Conservation (phyloP, 2,113 vertebrate species). For the Actinemys pallida region DNA sequence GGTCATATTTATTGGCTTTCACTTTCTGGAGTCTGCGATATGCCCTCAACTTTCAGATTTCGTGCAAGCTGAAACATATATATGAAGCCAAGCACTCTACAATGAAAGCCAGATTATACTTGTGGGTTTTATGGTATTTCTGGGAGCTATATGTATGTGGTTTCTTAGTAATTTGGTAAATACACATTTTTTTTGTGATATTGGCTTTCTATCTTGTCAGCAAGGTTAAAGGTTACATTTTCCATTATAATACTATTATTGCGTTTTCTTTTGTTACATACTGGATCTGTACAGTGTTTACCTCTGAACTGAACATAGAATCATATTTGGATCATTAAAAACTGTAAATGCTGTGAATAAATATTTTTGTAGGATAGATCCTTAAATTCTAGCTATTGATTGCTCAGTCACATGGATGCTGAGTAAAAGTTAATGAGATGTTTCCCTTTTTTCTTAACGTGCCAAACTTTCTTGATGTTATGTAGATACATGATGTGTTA, state of each 20-base stretch:
- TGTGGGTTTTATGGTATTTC: not conserved
- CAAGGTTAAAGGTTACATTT: not conserved
- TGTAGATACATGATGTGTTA: not conserved
- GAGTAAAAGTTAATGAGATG: not conserved
- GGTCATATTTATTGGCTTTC: not conserved
- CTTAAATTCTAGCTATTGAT: not conserved
- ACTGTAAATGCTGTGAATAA: not conserved
- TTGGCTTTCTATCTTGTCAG: not conserved
- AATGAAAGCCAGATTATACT: not conserved
- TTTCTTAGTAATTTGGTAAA: conserved; percentile 22
- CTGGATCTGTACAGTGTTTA: not conserved
- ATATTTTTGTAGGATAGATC: not conserved
- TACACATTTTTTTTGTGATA: not conserved
- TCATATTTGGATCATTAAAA: not conserved
- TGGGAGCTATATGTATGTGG: not conserved
- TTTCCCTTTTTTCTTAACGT: not conserved
- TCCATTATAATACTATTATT: not conserved
- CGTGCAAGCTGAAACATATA: not conserved
- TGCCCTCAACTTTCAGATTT: not conserved
- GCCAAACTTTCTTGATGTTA: not conserved
- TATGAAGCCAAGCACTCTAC: not conserved
- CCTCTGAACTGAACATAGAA: not conserved
- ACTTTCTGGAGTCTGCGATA: not conserved
- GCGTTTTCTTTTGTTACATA: not conserved
- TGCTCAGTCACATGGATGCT: not conserved